These are phyloP conservation scores for Cryptoblepharus egeriae DNA, from an alignment of 2,797 vertebrate genomes.

Conservation along the genomic window DNA sequence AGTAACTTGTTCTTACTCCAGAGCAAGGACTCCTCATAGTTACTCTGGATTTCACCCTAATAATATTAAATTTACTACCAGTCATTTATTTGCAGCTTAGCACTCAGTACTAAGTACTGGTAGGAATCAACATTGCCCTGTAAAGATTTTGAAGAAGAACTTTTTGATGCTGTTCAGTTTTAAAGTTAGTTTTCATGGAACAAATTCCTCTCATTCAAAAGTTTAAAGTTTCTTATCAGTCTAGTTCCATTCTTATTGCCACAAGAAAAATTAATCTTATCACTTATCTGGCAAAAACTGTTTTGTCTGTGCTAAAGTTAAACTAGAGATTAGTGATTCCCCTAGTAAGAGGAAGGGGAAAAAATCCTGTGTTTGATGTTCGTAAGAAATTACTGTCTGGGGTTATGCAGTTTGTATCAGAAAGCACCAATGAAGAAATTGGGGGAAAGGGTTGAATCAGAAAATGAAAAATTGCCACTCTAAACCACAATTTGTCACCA, in stretches of 20 bases:
- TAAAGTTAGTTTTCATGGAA: background rate
- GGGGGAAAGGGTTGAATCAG: constrained; percentile 30
- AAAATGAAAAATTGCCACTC: constrained; percentile 62
- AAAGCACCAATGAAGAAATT: constrained; percentile 41
- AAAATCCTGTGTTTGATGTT: constrained; percentile 5
- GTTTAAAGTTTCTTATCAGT: background rate
- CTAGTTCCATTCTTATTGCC: background rate
- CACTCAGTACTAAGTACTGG: background rate
- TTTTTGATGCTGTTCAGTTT: background rate
- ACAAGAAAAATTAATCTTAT: background rate
- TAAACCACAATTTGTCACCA: constrained; percentile 67
- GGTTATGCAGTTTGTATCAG: background rate
- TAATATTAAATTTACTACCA: background rate
- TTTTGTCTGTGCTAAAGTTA: background rate
- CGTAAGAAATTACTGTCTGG: constrained; percentile 16
- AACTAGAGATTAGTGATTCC: constrained; percentile 13
- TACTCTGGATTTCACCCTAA: too few relatives aligned
- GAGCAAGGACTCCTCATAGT: too few relatives aligned
- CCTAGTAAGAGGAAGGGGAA: background rate
- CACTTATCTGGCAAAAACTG: background rate
- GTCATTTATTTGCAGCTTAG: background rate
- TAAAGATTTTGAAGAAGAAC: background rate
- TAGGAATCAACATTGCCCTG: background rate
- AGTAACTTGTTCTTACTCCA: too few relatives aligned
- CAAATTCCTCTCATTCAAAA: background rate